These are phyloP conservation scores for Cherax destructor DNA, from an alignment of 1,140 invertebrate species.

Conservation along the genomic window DNA sequence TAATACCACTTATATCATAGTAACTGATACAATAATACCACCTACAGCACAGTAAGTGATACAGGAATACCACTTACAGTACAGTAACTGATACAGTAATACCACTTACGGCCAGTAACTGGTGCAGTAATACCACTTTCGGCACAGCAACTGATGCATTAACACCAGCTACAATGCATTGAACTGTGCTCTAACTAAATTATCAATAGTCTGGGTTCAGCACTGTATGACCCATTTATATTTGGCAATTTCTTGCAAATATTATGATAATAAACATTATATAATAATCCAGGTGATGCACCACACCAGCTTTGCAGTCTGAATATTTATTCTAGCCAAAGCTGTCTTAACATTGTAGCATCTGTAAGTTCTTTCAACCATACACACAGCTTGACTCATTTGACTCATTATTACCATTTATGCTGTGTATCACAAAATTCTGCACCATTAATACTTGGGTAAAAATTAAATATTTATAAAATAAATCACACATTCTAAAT, in stretches of 20 bases:
- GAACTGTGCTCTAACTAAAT: not conserved
- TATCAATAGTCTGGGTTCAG: not conserved
- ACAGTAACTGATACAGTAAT: no score
- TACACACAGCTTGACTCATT: not conserved
- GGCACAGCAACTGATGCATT: not conserved
- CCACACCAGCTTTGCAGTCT: no score
- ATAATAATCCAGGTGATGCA: no score
- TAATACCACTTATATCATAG: not conserved
- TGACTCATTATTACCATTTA: conserved; percentile 7
- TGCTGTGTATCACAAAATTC: not conserved
- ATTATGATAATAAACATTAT: no score
- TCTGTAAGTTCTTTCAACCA: conserved; percentile 26
- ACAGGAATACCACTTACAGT: no score
- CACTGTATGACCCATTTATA: no score
- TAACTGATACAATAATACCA: no score
- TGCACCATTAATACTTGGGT: conserved; percentile 46
- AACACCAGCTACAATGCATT: not conserved
- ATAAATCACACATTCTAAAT: not conserved
- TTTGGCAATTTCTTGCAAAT: no score
- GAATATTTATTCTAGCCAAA: not conserved
- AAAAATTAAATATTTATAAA: conserved; percentile 33
- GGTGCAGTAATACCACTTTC: no score
- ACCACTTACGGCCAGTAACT: no score
- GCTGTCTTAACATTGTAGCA: conserved; percentile 5
- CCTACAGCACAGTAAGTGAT: no score